Evolutionary conservation across 2,113 vertebrate species (phyloP).

Genomic region (Nibea albiflora): DNA sequence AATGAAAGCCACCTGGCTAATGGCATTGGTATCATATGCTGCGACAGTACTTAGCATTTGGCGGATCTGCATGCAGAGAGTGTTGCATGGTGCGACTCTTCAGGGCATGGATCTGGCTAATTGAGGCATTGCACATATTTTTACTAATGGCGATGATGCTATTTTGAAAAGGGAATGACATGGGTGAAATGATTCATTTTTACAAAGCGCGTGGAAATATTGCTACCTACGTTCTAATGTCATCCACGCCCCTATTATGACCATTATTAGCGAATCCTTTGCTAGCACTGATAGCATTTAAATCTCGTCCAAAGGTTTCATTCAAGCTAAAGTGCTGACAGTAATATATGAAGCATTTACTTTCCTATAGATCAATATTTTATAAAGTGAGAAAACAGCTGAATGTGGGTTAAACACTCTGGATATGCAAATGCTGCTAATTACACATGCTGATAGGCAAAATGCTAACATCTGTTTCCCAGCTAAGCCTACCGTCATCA

Average conservation of each 20-base stretch:
- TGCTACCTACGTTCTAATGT: not conserved
- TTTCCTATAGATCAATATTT: conserved; percentile 74
- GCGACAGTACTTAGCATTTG: conserved; percentile 92
- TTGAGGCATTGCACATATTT: conserved; percentile 77
- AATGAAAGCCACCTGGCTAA: conserved; percentile 93
- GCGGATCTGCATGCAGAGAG: conserved; percentile 87
- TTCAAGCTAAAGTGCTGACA: conserved; percentile 13
- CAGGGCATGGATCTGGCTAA: conserved; percentile 82
- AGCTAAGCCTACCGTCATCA: conserved; percentile 73
- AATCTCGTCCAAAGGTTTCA: not conserved
- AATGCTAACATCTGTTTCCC: conserved; percentile 85
- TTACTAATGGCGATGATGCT: conserved; percentile 74
- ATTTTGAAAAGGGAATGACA: conserved; percentile 47
- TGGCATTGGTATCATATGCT: conserved; percentile 94
- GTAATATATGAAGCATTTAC: conserved; percentile 33
- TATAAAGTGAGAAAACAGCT: conserved; percentile 70
- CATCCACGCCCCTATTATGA: not conserved
- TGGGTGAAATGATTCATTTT: conserved; percentile 35
- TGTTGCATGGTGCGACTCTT: conserved; percentile 83
- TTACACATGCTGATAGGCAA: conserved; percentile 86
- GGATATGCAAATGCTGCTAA: conserved; percentile 85
- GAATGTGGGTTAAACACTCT: conserved; percentile 67
- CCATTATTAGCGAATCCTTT: not conserved
- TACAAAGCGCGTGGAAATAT: conserved; percentile 3
- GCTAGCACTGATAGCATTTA: not conserved